Percentiles rank a stretch among this genome's conserved stretches.
These are phyloP conservation scores for Microctenopoma steveboyesi DNA, from an alignment of 2,797 vertebrate genomes.

Conservation along the genomic window DNA sequence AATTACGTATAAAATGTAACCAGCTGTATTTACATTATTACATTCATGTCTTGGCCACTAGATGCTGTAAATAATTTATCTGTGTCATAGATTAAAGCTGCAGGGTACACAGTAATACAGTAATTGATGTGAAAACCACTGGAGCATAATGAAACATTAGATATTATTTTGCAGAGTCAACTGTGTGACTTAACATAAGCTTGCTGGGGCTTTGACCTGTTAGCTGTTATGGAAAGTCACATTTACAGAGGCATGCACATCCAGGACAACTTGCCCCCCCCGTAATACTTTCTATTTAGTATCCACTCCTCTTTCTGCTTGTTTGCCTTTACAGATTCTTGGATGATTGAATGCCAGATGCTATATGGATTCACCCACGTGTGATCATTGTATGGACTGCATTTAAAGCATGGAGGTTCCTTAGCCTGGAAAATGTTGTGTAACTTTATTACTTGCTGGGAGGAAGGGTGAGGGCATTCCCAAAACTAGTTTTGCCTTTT, in stretches of 20 bases:
- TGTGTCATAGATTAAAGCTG: neutral
- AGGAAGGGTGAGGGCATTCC: constrained; percentile 40
- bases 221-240: constrained; percentile 54
- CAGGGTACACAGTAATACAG: neutral
- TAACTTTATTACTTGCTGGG: constrained; percentile 4
- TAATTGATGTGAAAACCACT: neutral
- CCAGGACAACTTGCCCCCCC: constrained; percentile 11
- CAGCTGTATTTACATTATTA: no score
- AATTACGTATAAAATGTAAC: no score
- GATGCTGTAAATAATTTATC: neutral
- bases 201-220: neutral
- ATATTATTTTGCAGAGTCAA: constrained; percentile 37
- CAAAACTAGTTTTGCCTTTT: constrained; percentile 13
- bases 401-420: constrained; percentile 38
- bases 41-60: neutral
- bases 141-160: neutral
- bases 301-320: neutral
- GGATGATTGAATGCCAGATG: constrained; percentile 70
- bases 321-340: constrained; percentile 20
- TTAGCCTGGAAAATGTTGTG: constrained; percentile 27
- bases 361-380: constrained; percentile 54
- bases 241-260: constrained; percentile 16
- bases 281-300: constrained; percentile 19
- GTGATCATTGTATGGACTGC: constrained; percentile 64
- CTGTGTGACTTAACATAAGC: constrained; percentile 15